Base-by-base conservation (phyloP, 2,113 vertebrate genomes). In the Tetraodon nigroviridis region DNA sequence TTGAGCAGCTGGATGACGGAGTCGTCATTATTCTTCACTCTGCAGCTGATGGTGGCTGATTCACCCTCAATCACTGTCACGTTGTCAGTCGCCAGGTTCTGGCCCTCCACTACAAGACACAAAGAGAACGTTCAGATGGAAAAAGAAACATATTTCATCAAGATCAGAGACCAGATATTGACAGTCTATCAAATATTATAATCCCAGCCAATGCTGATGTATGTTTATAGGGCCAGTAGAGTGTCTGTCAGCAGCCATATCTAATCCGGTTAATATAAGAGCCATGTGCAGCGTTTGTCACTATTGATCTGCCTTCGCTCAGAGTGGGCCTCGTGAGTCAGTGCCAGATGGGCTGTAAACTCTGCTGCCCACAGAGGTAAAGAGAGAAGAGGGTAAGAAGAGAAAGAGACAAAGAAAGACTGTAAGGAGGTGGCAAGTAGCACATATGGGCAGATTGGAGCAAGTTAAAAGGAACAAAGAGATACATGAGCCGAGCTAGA, bases 1-100 rank as follows among this genome's bases (percentile, higher is more conserved):
- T 98, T 99, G 82, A 99, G 93, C 10, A 99, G 94, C 79, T 99
- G 97, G 77, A 99, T 98, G 84, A 99, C 97, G 0, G 97, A 99
- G 90, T 96, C 97, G 2, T 99, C 97, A 58, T 91, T 91, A 90
- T 97, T 93, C 90, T 93, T 98, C 70, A 90, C 81, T 78, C 90
- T 84, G 84, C 90, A 92, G 85, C 89, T 91, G 85, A 92, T 91
- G 73, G 83, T 90, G 55, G 89, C 90, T 47, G 41, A 87, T 67
- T 92, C 90, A 3, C 90, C 90, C 70, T 92, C 90, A 27, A 90
- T 82, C 84, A 92, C 90, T 0, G 88, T 82, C 75, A 91, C 78
- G 17, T 91, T 87, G 78, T 99, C 95, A 0, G 96, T 93, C 32
- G 92, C 93, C 84, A 99, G 66, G 71, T 99, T 98, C 91, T 96